Evolutionary conservation across 2,797 vertebrate species (phyloP), one percentile per base, ranked within the genome.

Genomic region (Aldrovandia affinis): DNA sequence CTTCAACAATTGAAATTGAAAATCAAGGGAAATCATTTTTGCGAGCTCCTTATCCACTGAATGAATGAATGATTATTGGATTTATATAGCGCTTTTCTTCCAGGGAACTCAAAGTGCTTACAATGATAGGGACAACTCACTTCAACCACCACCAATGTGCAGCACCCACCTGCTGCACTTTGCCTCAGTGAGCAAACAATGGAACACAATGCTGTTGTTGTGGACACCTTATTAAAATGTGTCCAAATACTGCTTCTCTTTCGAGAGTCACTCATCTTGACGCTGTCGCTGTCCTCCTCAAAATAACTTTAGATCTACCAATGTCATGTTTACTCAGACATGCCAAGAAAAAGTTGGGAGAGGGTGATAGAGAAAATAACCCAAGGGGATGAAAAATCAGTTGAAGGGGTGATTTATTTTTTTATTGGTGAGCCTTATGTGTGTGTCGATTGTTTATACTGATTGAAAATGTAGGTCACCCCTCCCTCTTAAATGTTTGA

Each of bases 1-100:
- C 80, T 47, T 86, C 80, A 30, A 79, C 83, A 7, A 82, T 42
- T 33, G 83, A 80, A 83, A 84, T 8, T 86, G 80, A 39, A 84
- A 86, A 77, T 86, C 83, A 28, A 3, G 18, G 10, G 70, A 73
- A 55, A 83, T 79, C 81, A 86, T 86, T 80, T 10, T 82, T 7
- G 79, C 70, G 1, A 83, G 75, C 15, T 25, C 80, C 22, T 84
- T 78, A 61, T 85, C 86, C 47, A 50, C 47, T 50, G 6, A 6
- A 12, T n/a, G 30, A 65, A 14, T 65, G n/a, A n/a, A n/a, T n/a
- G n/a, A n/a, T n/a, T n/a, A n/a, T n/a, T n/a, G n/a, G n/a, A n/a
- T n/a, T n/a, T n/a, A n/a, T n/a, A n/a, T n/a, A n/a, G n/a, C n/a
- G n/a, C n/a, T n/a, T n/a, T n/a, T n/a, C n/a, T n/a, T n/a, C n/a